A percentile compares a stretch with the other conserved stretches of the same genome.
Conservation (phyloP, 2,797 vertebrate species). For the Tadarida brasiliensis region DNA sequence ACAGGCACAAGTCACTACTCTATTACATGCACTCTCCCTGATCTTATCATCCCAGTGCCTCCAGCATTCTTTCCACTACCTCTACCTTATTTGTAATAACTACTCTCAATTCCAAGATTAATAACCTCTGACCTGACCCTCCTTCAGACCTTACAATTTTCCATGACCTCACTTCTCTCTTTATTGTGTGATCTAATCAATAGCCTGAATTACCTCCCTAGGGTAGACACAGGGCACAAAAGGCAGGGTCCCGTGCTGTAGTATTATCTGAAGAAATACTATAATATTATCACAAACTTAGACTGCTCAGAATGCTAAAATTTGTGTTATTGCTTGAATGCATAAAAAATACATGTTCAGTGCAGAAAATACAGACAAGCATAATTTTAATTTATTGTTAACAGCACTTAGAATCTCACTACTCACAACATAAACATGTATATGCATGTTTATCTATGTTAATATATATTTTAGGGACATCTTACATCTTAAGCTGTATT, state of each 20-base stretch:
- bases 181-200: not conserved
- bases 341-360: not conserved
- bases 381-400: conserved; percentile 55
- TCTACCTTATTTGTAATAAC: not conserved
- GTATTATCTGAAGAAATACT: not conserved
- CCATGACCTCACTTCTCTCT: not conserved
- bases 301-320: not conserved
- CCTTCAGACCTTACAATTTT: not conserved
- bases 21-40: not conserved
- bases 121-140: not conserved
- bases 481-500: conserved; percentile 17
- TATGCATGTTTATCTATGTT: conserved; percentile 44
- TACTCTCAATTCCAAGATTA: not conserved
- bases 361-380: not conserved
- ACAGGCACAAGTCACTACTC: not conserved
- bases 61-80: not conserved
- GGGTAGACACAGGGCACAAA: not conserved
- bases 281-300: not conserved
- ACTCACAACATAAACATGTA: not conserved
- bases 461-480: conserved; percentile 28
- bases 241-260: not conserved
- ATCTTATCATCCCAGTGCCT: not conserved
- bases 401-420: conserved; percentile 3
- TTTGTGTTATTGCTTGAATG: not conserved
- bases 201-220: not conserved